Conservation (phyloP, 2,888 invertebrate genomes). For the Phortica magna region DNA sequence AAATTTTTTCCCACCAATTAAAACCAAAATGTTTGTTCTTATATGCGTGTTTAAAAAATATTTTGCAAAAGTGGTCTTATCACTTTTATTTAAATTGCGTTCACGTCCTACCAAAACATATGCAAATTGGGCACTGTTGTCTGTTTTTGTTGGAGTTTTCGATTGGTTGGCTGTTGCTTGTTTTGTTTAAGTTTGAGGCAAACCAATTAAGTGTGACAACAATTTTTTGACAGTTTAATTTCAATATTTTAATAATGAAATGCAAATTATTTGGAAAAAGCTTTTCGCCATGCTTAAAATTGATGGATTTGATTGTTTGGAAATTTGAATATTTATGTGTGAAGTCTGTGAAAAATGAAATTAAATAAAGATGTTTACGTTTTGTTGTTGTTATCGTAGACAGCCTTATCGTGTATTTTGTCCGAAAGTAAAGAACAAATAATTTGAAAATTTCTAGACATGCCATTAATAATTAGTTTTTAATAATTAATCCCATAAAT, state of each 20-base stretch:
- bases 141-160: not conserved
- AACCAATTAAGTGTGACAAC: slow-evolving; percentile 26
- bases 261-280: slow-evolving; percentile 23
- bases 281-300: not conserved
- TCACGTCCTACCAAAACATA: slow-evolving; percentile 3
- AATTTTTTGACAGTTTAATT: slow-evolving; percentile 28
- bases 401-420: too few relatives aligned
- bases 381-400: too few relatives aligned
- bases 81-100: slow-evolving; percentile 26
- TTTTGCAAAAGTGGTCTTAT: slow-evolving; percentile 8
- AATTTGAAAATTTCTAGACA: too few relatives aligned
- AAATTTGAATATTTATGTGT: too few relatives aligned
- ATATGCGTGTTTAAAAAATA: not conserved
- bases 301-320: not conserved
- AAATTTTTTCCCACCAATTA: not conserved
- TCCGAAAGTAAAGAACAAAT: too few relatives aligned
- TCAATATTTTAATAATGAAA: slow-evolving; percentile 28
- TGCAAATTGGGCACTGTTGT: slow-evolving; percentile 12
- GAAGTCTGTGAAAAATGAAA: too few relatives aligned
- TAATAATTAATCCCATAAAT: too few relatives aligned
- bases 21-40: slow-evolving; percentile 6
- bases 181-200: not conserved
- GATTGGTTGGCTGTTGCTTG: not conserved
- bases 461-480: too few relatives aligned
- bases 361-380: too few relatives aligned